phyloP scores from a whole-genome alignment of 1,140 invertebrate species.

The Hylaeus anthracinus region DNA sequence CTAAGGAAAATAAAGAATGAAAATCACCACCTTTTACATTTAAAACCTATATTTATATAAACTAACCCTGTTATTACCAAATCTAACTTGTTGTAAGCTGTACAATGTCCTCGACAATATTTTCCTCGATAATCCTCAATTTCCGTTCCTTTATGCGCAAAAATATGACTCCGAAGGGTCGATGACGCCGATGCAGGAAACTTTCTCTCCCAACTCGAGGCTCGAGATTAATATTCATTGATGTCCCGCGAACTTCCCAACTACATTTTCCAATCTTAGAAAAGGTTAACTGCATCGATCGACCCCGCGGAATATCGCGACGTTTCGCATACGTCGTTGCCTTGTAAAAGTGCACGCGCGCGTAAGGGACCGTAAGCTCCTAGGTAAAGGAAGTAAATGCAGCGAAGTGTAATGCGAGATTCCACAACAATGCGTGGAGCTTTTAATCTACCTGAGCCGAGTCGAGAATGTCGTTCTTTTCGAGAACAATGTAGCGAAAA shows the following conservation, averaged over 20 bases:
- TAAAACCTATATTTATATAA: too few relatives aligned
- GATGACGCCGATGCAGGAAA: conserved; percentile 8
- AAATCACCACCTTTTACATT: too few relatives aligned
- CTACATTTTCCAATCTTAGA: not conserved
- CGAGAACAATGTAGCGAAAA: conserved; percentile 26
- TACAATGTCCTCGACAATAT: not conserved
- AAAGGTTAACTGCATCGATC: not conserved
- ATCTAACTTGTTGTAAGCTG: too few relatives aligned
- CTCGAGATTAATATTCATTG: conserved; percentile 32
- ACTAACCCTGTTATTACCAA: too few relatives aligned
- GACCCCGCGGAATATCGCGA: not conserved
- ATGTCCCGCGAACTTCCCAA: conserved; percentile 3
- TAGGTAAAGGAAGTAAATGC: not conserved
- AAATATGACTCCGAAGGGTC: not conserved
- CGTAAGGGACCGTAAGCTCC: not conserved
- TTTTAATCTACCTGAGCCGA: conserved; percentile 9
- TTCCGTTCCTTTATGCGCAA: not conserved
- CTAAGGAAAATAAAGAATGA: too few relatives aligned
- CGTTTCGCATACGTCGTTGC: not conserved
- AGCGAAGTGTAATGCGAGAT: conserved; percentile 36
- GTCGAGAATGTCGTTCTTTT: conserved; percentile 28
- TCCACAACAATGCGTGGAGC: conserved; percentile 39
- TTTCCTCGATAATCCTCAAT: not conserved
- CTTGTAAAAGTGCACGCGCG: conserved; percentile 13
- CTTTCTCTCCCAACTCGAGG: not conserved